A percentile compares a stretch with the other conserved stretches of the same genome.
Conservation (phyloP, 2,797 vertebrate genomes). For the Avahi laniger region DNA sequence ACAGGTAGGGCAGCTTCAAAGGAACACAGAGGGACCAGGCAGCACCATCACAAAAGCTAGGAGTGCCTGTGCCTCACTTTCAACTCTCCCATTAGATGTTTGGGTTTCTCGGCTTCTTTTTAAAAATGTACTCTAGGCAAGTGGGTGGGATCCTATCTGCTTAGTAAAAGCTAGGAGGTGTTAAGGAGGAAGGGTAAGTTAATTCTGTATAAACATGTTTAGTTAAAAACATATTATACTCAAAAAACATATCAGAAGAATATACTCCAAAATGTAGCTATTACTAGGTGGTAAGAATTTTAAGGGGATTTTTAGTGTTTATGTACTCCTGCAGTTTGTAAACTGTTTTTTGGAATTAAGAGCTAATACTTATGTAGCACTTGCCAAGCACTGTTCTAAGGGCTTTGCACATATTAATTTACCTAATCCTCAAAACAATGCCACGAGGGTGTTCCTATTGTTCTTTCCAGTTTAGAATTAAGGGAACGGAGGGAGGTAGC, state of each 20-base stretch:
- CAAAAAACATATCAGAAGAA: neutral
- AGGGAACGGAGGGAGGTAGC: neutral
- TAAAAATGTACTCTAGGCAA: neutral
- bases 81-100: neutral
- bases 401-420: neutral
- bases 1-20: neutral
- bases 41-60: neutral
- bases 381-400: slow-evolving; percentile 22
- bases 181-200: neutral
- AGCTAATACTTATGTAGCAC: neutral
- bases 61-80: neutral
- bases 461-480: slow-evolving; percentile 2
- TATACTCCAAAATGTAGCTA: neutral
- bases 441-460: neutral
- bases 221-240: neutral
- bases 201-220: neutral
- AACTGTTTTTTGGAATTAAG: neutral
- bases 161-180: neutral
- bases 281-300: neutral
- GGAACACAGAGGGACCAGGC: neutral
- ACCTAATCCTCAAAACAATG: slow-evolving; percentile 1
- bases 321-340: neutral
- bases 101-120: neutral
- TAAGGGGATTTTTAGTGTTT: neutral
- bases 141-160: neutral